Base-by-base conservation (phyloP, 2,797 vertebrate species). In the Iguana delicatissima region DNA sequence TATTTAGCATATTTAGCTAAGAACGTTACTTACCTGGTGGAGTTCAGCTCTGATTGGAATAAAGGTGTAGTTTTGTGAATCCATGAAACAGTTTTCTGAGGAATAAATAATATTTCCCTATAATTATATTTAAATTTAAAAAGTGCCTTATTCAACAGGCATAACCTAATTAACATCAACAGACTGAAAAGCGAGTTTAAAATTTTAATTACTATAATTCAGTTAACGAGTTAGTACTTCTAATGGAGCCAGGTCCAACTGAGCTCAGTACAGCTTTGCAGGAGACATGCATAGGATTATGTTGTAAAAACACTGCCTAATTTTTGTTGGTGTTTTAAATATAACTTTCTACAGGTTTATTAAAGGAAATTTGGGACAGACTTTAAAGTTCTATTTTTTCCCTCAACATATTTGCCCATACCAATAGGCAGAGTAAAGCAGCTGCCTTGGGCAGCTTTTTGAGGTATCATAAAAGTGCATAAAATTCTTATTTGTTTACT, bases 21-120 rank as follows among this genome's bases (percentile, higher is more conserved):
- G 93, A 32, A 91, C 94, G 84, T 89, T 84, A 0, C 90, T 96
- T 97, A 96, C 96, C 95, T 96, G 95, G 96, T 96, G 91, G 93
- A 91, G 84, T 74, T 95, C 86, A 95, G 92, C 94, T 96, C 93
- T 95, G 95, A 95, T 97, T 96, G 93, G 89, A 95, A 93, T 88
- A 80, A 84, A 92, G 81, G 79, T 87, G 92, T 89, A 85, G 85
- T 90, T 93, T 62, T 83, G 85, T 93, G 93, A 92, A 87, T 57
- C 1, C 73, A 22, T 10, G 83, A 85, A n/a, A 92, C 80, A 89
- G 80, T 89, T 80, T 80, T 84, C 29, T 6, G 72, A 93, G 80
- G 87, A 88, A 20, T 32, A 95, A 72, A 55, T 72, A 72, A 55
- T 72, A 12, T 22, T 55, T 38, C 1, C 24, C 24, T 69, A 5